These are phyloP conservation scores for Cerastoderma edule DNA, from an alignment of 2,888 invertebrate species.

Conservation along the genomic window DNA sequence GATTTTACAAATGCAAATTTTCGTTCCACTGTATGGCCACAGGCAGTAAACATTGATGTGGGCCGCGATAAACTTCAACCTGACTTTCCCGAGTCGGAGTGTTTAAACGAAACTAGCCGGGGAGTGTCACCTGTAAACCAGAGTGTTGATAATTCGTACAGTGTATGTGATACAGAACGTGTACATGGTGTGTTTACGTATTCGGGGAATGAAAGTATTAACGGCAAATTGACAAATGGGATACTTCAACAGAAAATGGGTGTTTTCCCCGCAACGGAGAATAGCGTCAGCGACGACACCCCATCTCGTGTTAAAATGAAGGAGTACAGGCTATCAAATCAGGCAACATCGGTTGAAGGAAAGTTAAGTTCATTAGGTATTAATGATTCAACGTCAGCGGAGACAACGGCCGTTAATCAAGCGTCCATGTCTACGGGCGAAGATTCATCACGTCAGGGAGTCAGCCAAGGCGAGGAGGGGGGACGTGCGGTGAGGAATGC, in stretches of 20 bases:
- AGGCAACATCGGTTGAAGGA: conserved; percentile 9
- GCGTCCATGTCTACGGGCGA: conserved; percentile 25
- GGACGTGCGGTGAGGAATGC: background rate
- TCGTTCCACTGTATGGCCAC: conserved; percentile 16
- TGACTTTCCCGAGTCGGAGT: conserved; percentile 25
- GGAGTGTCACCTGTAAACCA: background rate
- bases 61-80: conserved; percentile 40
- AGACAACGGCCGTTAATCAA: conserved; percentile 30
- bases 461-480: conserved; percentile 5
- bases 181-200: background rate
- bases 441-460: background rate
- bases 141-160: background rate
- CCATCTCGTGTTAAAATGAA: conserved; percentile 43
- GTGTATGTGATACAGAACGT: background rate
- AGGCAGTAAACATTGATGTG: conserved; percentile 44
- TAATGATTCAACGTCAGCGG: conserved; percentile 23
- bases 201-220: background rate
- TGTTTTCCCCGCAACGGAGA: conserved; percentile 38
- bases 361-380: conserved; percentile 26
- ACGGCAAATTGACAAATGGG: conserved; percentile 49
- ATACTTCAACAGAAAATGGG: conserved; percentile 35
- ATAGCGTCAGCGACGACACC: conserved; percentile 28
- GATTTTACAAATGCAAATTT: conserved; percentile 44
- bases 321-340: conserved; percentile 36
- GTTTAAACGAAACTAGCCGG: background rate